phyloP scores from a whole-genome alignment of 2,113 vertebrate species.

The Calcarius ornatus region DNA sequence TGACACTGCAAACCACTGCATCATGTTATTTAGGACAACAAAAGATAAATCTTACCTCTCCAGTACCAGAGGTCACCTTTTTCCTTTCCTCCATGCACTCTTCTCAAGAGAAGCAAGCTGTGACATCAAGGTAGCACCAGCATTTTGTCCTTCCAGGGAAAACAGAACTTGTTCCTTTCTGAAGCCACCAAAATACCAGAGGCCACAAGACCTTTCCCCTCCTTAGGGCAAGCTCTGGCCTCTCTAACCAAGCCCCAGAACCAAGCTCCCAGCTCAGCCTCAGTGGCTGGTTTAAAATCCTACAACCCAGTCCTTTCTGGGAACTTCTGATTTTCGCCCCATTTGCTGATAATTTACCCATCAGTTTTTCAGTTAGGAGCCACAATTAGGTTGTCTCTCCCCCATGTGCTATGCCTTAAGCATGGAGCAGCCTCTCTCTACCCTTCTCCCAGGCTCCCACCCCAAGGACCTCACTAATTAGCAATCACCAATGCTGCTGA shows the following conservation, averaged over 20 bases:
- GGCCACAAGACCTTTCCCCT: not conserved
- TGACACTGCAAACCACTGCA: not conserved
- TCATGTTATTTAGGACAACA: not conserved
- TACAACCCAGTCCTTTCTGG: fast-evolving
- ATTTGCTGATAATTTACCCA: not conserved
- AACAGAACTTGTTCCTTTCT: not conserved
- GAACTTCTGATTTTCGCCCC: not conserved
- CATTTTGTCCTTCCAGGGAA: not conserved
- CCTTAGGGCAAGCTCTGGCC: not conserved
- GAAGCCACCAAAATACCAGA: not conserved
- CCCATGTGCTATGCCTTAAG: not conserved
- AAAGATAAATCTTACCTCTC: not conserved
- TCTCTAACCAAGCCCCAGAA: not conserved
- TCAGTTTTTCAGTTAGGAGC: not conserved
- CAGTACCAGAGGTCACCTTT: not conserved
- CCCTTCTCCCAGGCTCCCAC: not conserved
- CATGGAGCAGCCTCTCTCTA: not conserved
- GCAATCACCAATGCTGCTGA: not conserved
- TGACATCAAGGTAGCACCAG: not conserved
- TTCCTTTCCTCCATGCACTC: fast-evolving
- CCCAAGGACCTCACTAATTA: not conserved
- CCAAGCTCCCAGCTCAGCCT: fast-evolving
- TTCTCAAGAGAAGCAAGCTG: not conserved
- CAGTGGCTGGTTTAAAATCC: not conserved
- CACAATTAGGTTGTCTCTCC: not conserved